Percentiles rank a stretch among this genome's conserved stretches.
phyloP scores from a whole-genome alignment of 2,888 invertebrate genomes.

The Dendrolimus pini region DNA sequence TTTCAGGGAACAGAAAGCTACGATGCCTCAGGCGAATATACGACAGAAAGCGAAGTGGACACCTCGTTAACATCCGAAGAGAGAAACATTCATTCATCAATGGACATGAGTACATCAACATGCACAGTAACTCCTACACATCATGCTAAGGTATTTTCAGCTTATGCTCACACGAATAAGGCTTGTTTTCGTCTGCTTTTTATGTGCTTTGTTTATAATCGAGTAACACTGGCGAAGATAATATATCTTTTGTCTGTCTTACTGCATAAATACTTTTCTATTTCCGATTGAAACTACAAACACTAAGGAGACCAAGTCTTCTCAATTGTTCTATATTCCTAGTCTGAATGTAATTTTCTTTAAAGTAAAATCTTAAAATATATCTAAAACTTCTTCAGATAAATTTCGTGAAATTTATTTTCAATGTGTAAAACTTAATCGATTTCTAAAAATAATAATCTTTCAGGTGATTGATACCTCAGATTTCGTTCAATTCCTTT shows the following conservation, averaged over 20 bases:
- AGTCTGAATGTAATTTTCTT: too few species aligned
- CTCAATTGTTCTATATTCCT: too few species aligned
- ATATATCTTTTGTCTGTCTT: neutral
- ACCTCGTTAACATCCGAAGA: slow-evolving; percentile 87
- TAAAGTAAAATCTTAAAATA: neutral
- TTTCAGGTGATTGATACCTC: too few species aligned
- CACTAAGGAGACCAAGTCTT: too few species aligned
- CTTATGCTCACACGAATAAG: neutral
- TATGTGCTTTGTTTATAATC: slow-evolving; percentile 1
- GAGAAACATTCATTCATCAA: slow-evolving; percentile 82
- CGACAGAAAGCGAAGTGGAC: slow-evolving; percentile 84
- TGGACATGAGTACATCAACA: slow-evolving; percentile 73
- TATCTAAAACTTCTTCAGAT: neutral
- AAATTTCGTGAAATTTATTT: neutral
- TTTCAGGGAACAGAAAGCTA: slow-evolving; percentile 84
- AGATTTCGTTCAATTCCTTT: too few species aligned
- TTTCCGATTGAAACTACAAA: too few species aligned
- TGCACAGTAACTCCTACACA: slow-evolving; percentile 79
- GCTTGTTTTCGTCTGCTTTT: slow-evolving; percentile 5
- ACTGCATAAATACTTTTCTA: too few species aligned
- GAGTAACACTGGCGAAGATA: neutral
- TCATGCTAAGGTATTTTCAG: slow-evolving; percentile 62
- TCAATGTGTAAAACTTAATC: neutral
- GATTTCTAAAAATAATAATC: too few species aligned
- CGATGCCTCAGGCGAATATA: slow-evolving; percentile 93